Conservation (phyloP, 2,888 invertebrate genomes). For the Epinotia ramella region DNA sequence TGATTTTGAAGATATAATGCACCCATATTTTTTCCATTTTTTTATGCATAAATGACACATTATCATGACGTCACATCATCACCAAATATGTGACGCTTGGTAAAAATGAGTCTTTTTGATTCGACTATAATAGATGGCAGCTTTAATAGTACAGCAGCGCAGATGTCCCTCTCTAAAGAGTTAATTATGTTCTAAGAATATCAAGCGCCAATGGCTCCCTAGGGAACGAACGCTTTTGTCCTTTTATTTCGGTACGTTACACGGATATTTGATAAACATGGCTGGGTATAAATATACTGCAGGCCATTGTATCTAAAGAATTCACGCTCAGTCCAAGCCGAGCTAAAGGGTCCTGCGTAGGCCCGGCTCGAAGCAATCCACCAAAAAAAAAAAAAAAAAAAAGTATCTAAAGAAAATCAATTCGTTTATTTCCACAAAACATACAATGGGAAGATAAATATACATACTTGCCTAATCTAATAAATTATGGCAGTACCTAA, state of each 20-base stretch:
- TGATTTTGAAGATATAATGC: too few relatives aligned
- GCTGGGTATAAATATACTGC: conserved; percentile 33
- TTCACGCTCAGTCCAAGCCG: too few relatives aligned
- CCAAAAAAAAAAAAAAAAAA: too few relatives aligned
- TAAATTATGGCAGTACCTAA: too few relatives aligned
- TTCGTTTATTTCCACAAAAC: neutral
- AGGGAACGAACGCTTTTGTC: conserved; percentile 64
- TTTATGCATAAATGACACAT: too few relatives aligned
- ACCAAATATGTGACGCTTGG: too few relatives aligned
- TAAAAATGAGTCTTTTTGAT: conserved; percentile 1
- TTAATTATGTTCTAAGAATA: conserved; percentile 82
- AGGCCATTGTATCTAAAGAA: neutral
- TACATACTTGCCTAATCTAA: too few relatives aligned
- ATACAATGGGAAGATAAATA: neutral
- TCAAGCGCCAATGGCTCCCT: conserved; percentile 71
- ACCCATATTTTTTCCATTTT: too few relatives aligned
- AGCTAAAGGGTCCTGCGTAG: too few relatives aligned
- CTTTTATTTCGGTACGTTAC: conserved; percentile 62
- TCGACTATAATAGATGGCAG: conserved; percentile 11
- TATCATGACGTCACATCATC: too few relatives aligned
- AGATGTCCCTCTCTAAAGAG: conserved; percentile 81
- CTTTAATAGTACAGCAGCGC: conserved; percentile 63
- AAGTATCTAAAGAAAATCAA: neutral
- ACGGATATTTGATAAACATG: conserved; percentile 53
- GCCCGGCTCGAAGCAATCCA: too few relatives aligned